These are phyloP conservation scores for Pachycephus smyrnensis DNA, from an alignment of 2,888 invertebrate species.

Conservation along the genomic window DNA sequence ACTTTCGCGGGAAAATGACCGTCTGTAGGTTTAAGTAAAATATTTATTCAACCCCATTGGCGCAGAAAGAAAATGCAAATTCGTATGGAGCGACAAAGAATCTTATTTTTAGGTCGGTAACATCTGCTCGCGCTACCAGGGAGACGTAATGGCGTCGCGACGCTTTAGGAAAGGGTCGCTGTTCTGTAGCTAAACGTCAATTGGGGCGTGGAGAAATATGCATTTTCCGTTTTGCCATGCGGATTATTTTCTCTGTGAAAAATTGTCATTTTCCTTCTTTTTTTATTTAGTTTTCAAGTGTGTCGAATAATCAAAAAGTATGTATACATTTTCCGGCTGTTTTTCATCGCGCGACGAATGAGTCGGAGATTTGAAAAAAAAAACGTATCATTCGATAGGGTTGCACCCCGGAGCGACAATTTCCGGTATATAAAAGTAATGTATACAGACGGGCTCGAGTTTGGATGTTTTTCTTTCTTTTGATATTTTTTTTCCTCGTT, in stretches of 20 bases:
- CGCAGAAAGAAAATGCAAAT: neutral
- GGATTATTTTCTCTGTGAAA: neutral
- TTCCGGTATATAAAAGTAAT: neutral
- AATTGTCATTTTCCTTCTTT: neutral
- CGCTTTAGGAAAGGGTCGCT: neutral
- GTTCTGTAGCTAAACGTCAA: neutral
- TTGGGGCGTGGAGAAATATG: neutral
- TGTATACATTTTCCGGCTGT: neutral
- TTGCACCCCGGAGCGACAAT: neutral
- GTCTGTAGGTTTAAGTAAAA: neutral
- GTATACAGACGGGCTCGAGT: neutral
- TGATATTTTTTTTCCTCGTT: no score
- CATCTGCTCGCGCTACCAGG: neutral
- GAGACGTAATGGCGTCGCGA: neutral
- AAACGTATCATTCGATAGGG: neutral
- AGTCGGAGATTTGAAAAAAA: neutral
- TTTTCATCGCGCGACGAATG: neutral
- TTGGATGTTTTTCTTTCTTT: neutral
- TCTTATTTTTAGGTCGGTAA: neutral
- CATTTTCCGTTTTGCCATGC: neutral
- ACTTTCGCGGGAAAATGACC: neutral
- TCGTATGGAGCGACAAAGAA: neutral
- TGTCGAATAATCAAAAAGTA: neutral
- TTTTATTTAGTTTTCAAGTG: neutral
- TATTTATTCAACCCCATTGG: neutral